Evolutionary conservation across 2,113 vertebrate genomes (phyloP).

Genomic region (Nestor notabilis): DNA sequence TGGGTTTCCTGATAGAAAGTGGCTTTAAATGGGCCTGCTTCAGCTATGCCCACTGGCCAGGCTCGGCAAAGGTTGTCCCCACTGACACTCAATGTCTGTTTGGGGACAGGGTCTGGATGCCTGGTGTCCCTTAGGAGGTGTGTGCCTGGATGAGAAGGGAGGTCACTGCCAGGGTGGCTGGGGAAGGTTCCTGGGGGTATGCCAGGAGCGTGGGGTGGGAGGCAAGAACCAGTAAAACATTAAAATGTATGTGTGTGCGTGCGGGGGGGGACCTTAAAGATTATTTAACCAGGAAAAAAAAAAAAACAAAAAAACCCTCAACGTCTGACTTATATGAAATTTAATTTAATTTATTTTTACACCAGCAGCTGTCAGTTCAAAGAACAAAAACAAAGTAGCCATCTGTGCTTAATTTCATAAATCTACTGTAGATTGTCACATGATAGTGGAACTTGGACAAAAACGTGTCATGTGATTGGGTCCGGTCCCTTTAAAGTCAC

Average conservation of each 20-base stretch:
- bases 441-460: conserved; percentile 75
- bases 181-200: neutral
- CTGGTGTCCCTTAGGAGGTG: neutral
- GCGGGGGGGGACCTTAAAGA: conserved; percentile 54
- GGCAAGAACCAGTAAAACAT: conserved; percentile 52
- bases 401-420: conserved; percentile 85
- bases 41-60: neutral
- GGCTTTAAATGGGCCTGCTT: neutral
- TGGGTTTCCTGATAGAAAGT: neutral
- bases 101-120: neutral
- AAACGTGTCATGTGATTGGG: conserved; percentile 73
- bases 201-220: conserved; percentile 55
- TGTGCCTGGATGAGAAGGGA: neutral
- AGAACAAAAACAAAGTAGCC: conserved; percentile 86
- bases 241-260: conserved; percentile 21
- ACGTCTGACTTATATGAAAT: conserved; percentile 83
- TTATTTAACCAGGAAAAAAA: conserved; percentile 66
- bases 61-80: neutral
- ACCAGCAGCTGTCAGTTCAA: conserved; percentile 86
- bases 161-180: neutral
- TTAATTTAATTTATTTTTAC: conserved; percentile 87
- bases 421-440: conserved; percentile 78
- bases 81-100: accelerated
- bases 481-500: conserved; percentile 57
- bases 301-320: conserved; percentile 24